These are phyloP conservation scores for Trematomus loennbergii DNA, from an alignment of 2,113 vertebrate species.

Conservation along the genomic window DNA sequence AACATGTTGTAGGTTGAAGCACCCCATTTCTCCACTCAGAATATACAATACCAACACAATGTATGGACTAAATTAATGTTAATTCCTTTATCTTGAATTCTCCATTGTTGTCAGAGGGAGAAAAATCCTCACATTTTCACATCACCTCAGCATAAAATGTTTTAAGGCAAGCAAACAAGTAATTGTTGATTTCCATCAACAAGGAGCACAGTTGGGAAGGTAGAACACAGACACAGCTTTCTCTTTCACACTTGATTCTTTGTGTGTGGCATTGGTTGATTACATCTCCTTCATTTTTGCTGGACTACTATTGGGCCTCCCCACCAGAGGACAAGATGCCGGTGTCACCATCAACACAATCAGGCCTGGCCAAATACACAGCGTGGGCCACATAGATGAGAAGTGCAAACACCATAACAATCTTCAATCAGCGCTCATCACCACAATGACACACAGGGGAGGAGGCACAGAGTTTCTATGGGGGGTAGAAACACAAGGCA, in stretches of 20 bases:
- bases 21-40: conserved; percentile 54
- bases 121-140: conserved; percentile 6
- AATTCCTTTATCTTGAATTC: conserved; percentile 52
- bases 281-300: conserved; percentile 82
- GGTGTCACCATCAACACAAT: conserved; percentile 86
- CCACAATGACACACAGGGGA: conserved; percentile 79
- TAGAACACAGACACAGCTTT: conserved; percentile 54
- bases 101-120: conserved; percentile 48
- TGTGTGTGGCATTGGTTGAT: conserved; percentile 76
- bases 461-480: conserved; percentile 54
- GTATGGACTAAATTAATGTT: conserved; percentile 64
- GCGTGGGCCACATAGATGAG: conserved; percentile 82
- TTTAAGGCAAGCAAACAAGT: conserved; percentile 20
- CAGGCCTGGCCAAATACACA: conserved; percentile 86
- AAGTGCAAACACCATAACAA: conserved; percentile 87
- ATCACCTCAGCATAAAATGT: conserved; percentile 22
- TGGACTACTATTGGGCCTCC: conserved; percentile 69
- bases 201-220: conserved; percentile 47
- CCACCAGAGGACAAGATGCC: conserved; percentile 74
- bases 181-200: conserved; percentile 61
- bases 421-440: conserved; percentile 88
- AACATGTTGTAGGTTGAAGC: conserved; percentile 71
- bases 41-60: conserved; percentile 60
- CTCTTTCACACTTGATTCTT: conserved; percentile 63
- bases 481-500: conserved; percentile 58